A percentile compares a stretch with the other conserved stretches of the same genome.
These are phyloP conservation scores for Zygothrica quintamaculata DNA, from an alignment of 2,888 invertebrate genomes.

Conservation along the genomic window DNA sequence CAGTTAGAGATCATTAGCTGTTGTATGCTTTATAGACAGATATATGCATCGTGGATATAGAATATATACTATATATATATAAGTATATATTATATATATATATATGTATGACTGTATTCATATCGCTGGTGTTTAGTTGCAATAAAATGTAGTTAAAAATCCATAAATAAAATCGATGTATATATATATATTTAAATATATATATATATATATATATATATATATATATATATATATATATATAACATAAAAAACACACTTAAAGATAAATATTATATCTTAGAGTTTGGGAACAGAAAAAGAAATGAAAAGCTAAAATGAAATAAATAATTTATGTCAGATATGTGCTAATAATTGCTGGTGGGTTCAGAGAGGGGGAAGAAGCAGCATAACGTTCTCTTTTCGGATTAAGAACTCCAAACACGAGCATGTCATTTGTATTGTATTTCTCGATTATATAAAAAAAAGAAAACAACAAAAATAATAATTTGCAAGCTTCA, in stretches of 20 bases:
- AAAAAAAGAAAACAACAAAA: too few relatives aligned
- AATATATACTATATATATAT: neutral
- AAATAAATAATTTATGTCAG: neutral
- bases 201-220: constrained; percentile 15
- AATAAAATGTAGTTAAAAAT: constrained; percentile 6
- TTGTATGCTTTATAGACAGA: constrained; percentile 33
- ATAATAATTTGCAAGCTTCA: constrained; percentile 3
- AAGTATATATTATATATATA: constrained; percentile 17
- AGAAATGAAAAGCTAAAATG: neutral
- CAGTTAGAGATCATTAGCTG: constrained; percentile 23
- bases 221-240: constrained; percentile 60
- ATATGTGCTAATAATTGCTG: neutral
- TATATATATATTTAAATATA: constrained; percentile 11
- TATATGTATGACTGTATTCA: too few relatives aligned
- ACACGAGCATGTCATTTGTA: neutral
- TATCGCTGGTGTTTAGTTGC: too few relatives aligned
- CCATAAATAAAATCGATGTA: constrained; percentile 15
- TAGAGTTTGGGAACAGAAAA: neutral
- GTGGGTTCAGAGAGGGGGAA: neutral
- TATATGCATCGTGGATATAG: neutral
- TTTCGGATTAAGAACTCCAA: neutral
- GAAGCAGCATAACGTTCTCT: neutral
- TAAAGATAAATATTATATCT: neutral
- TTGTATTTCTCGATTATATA: neutral
- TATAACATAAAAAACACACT: constrained; percentile 42